Evolutionary conservation across 2,113 vertebrate species (phyloP).

Genomic region (Ursus arctos): DNA sequence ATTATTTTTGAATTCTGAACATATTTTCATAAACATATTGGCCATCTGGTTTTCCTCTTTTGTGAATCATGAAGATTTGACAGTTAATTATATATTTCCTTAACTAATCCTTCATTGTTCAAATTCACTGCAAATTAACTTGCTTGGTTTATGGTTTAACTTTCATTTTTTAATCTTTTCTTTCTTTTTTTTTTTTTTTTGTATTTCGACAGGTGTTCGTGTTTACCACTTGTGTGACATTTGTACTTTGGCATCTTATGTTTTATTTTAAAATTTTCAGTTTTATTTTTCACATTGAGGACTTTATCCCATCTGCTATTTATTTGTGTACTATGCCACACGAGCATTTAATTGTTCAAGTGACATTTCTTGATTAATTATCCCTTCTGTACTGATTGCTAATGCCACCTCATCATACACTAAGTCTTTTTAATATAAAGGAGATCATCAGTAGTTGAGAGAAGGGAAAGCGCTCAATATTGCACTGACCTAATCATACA

Average conservation of each 20-base stretch:
- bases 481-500: background rate
- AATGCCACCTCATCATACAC: background rate
- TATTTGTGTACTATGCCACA: background rate
- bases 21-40: background rate
- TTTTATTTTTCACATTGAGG: background rate
- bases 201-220: background rate
- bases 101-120: background rate
- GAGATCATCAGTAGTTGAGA: background rate
- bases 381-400: background rate
- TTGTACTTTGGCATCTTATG: background rate
- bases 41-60: background rate
- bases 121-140: background rate
- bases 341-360: background rate
- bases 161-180: background rate
- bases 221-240: background rate
- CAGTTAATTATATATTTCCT: background rate
- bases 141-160: background rate
- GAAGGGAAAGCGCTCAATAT: background rate
- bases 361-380: slow-evolving; percentile 1
- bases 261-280: background rate
- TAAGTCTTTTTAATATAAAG: background rate
- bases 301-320: background rate
- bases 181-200: background rate
- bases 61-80: background rate
- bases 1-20: background rate